Base-by-base conservation (phyloP, 1,140 invertebrate genomes). In the Araneus ventricosus region DNA sequence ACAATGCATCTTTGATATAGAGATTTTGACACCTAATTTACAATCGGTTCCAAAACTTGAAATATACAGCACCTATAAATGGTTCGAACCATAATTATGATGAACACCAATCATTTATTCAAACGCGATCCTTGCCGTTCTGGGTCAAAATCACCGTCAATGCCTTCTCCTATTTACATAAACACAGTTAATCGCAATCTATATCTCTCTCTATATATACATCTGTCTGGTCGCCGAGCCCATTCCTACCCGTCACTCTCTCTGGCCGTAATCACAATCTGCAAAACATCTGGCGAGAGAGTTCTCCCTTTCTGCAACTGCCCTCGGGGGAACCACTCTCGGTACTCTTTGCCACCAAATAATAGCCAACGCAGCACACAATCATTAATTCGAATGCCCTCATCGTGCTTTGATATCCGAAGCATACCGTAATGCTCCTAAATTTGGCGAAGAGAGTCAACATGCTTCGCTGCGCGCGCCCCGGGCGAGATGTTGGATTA, bases 331-430 rank as follows among this genome's bases (percentile, higher is more conserved):
- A 17, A 20, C 3, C 30, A 17, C 70, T 70, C 70, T 34, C 30
- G 20, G 34, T 34, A 75, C 70, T 75, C 70, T 75, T 75, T 37
- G 30, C 70, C 30, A 30, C 70, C 34, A 75, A 75, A 75, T 75
- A 75, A 75, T 34, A 75, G 70, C 30, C 70, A 75, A 37, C 70
- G 27, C 70, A 27, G 63, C 7, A 10, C n/a, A 67, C n/a, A 75
- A 75, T 75, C 70, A 75, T 75, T 22, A 75, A 75, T 75, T 75
- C 70, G 20, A 75, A 75, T 75, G 14, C 70, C 6, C 30, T 37
- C 45, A 37, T 70, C 67, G 27, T 70, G 27, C 67, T 70, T 70
- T 70, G 67, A 70, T 75, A 75, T 75, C 17, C 30, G 27, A 37
- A 20, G 30, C 63, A 8, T n/a, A 67, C 7, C 5, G n/a, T 10